Base-by-base conservation (phyloP, 2,888 invertebrate genomes). In the Leucophenga maculata region DNA sequence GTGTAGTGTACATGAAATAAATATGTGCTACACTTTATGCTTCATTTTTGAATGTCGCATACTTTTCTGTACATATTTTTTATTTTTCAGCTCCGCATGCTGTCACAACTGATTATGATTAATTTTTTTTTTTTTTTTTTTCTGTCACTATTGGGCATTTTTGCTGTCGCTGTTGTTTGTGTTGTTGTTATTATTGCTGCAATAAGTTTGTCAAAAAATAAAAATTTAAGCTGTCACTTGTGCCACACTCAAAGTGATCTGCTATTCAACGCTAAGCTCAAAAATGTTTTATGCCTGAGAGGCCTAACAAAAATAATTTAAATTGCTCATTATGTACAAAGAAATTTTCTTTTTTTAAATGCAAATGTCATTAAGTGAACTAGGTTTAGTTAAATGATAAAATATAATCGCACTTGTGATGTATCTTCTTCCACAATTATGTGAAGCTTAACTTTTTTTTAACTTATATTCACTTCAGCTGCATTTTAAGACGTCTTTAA, bases 81-180 rank as follows among this genome's bases (percentile, higher is more conserved):
- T 16, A 4, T 1, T 59, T 59, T 59, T 59, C 2, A 16, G 59
- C 26, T 59, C 32, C 32, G 31, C 22, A n/a, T 59, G 32, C 32
- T 83, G 82, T 78, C 83, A 80, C 80, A 82, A 82, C 80, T 83
- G 82, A 83, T 83, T 83, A 83, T 83, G 82, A 83, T 80, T 83
- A 80, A 80, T 80, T 77, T 65, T 52, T 67, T 65, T 39, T 2
- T 52, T 52, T 8, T 31, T 3, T 13, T 57, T 57, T 26, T 57
- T n/a, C n/a, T 31, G 31, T 31, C 26, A 26, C 14, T 20, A 14
- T 52, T 52, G 22, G n/a, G n/a, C n/a, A n/a, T 57, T 14, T 32
- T 59, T 59, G 32, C 16, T 32, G 59, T 59, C 8, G 16, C 16
- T 16, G 32, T 55, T 55, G n/a, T 59, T 3, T 32, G 11, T 32